Conservation (phyloP, 2,113 vertebrate species). For the Riparia riparia region DNA sequence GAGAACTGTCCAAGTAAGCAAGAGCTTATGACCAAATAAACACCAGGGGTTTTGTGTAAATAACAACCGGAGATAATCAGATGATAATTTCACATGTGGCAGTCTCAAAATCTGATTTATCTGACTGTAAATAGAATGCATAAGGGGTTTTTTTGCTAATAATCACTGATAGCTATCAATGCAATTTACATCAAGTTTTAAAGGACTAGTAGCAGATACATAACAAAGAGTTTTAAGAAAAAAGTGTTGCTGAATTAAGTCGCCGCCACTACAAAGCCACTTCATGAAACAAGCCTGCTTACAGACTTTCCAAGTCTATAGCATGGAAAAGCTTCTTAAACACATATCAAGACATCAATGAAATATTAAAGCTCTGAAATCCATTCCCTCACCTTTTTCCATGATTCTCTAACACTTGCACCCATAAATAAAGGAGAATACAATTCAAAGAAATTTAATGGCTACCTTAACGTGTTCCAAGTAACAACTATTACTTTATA, state of each 20-base stretch:
- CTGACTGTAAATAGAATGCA: fast-evolving
- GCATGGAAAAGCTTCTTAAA: neutral
- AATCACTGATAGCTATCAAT: neutral
- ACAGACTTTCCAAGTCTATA: fast-evolving
- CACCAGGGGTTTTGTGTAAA: neutral
- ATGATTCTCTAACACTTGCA: neutral
- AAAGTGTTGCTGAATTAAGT: neutral
- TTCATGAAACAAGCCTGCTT: neutral
- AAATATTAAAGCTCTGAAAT: neutral
- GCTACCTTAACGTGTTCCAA: neutral
- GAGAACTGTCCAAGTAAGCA: neutral
- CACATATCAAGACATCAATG: neutral
- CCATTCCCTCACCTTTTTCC: neutral
- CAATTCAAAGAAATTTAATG: neutral
- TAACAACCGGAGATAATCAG: neutral
- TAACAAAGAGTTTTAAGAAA: neutral
- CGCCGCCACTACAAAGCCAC: no score
- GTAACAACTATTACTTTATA: neutral
- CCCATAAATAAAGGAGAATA: neutral
- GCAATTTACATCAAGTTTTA: neutral
- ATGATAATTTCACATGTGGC: neutral
- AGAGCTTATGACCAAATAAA: neutral
- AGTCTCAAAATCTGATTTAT: neutral
- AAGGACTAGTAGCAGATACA: neutral
- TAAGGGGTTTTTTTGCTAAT: neutral